These are phyloP conservation scores for Colaptes auratus DNA, from an alignment of 2,113 vertebrate species.

Conservation along the genomic window DNA sequence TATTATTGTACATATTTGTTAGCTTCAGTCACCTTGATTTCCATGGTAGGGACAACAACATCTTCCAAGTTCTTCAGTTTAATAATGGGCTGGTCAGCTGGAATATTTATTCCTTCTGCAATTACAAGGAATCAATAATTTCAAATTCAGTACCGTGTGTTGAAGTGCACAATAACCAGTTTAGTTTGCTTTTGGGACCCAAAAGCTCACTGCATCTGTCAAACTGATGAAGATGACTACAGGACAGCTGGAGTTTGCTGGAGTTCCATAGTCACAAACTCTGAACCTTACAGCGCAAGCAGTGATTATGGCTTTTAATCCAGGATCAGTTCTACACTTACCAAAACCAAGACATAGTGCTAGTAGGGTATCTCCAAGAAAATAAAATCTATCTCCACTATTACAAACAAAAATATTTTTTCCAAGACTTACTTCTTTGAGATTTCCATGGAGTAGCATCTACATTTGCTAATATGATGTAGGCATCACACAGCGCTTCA, in stretches of 20 bases:
- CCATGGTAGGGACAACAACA: conserved; percentile 94
- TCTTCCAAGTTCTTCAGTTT: conserved; percentile 88
- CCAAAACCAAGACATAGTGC: neutral
- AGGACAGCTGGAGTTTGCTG: neutral
- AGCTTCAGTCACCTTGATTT: conserved; percentile 86
- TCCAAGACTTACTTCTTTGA: conserved; percentile 85
- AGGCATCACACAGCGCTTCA: conserved; percentile 91
- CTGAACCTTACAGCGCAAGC: neutral
- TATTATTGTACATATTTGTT: neutral
- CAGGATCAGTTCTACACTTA: neutral
- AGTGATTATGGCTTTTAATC: neutral
- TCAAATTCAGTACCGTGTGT: neutral
- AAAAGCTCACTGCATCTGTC: neutral
- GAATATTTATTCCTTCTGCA: conserved; percentile 89
- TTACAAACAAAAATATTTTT: neutral
- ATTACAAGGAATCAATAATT: conserved; percentile 42
- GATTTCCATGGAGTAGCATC: conserved; percentile 87
- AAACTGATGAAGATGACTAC: neutral
- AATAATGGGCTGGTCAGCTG: conserved; percentile 90
- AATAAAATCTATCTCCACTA: neutral
- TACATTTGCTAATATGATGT: conserved; percentile 93
- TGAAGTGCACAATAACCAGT: neutral
- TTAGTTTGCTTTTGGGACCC: neutral
- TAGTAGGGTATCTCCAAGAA: neutral
- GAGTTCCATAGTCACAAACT: neutral